Evolutionary conservation across 2,797 vertebrate species (phyloP).

Genomic region (Nyctalus aviator): DNA sequence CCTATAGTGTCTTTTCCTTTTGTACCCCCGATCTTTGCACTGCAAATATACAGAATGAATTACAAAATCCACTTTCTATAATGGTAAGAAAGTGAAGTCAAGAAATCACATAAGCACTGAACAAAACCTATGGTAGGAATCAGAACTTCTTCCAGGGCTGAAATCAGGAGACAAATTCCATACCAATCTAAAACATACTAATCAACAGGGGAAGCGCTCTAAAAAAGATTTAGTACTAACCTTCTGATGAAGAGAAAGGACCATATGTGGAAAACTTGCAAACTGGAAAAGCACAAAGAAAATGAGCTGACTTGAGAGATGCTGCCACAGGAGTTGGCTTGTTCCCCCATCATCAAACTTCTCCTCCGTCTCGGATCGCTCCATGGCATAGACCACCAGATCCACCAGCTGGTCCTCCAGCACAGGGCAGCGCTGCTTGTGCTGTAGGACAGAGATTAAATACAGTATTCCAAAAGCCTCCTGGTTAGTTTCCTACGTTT

Average conservation of each 20-base stretch:
- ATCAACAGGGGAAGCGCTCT: not conserved
- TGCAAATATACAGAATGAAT: not conserved
- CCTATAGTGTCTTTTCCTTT: not conserved
- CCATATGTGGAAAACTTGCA: slow-evolving; percentile 99
- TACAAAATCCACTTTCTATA: not conserved
- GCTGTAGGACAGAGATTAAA: slow-evolving; percentile 92
- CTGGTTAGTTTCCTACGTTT: slow-evolving; percentile 76
- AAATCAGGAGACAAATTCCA: not conserved
- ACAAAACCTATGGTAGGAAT: not conserved
- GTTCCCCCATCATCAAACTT: slow-evolving; percentile 98
- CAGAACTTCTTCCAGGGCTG: not conserved
- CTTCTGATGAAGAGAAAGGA: slow-evolving; percentile 99
- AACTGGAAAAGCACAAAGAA: slow-evolving; percentile 99
- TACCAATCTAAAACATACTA: not conserved
- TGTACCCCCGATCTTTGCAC: not conserved
- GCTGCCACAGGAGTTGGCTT: slow-evolving; percentile 99
- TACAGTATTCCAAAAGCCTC: slow-evolving; percentile 90
- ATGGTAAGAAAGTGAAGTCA: slow-evolving; percentile 20
- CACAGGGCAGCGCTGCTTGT: slow-evolving; percentile 98
- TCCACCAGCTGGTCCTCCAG: slow-evolving; percentile 99
- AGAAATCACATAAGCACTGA: not conserved
- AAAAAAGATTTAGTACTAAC: slow-evolving; percentile 84
- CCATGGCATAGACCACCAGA: slow-evolving; percentile 99
- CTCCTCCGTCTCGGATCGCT: slow-evolving; percentile 98
- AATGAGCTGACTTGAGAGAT: slow-evolving; percentile 99